phyloP scores from a whole-genome alignment of 2,888 invertebrate species.

The Copidosoma aretas region DNA sequence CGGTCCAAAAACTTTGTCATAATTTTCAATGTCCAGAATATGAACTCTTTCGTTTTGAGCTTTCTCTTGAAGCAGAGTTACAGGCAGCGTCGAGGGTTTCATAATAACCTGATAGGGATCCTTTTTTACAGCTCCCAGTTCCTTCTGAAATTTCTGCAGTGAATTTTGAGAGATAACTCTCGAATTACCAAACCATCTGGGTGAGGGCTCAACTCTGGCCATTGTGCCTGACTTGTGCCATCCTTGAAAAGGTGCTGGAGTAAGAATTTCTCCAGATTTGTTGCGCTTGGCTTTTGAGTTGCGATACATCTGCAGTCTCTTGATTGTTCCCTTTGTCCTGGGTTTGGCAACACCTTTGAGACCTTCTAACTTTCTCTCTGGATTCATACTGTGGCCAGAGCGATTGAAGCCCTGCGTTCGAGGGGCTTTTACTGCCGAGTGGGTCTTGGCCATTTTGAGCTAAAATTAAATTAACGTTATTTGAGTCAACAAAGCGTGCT shows the following conservation, averaged over 20 bases:
- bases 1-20: slow-evolving; percentile 92
- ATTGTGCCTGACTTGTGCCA: slow-evolving; percentile 86
- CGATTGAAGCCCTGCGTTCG: slow-evolving; percentile 85
- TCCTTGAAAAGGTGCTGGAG: slow-evolving; percentile 95
- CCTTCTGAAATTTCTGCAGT: slow-evolving; percentile 89
- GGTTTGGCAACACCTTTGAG: slow-evolving; percentile 85
- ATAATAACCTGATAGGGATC: slow-evolving; percentile 98
- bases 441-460: slow-evolving; percentile 76
- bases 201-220: slow-evolving; percentile 95
- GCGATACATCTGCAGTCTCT: slow-evolving; percentile 96
- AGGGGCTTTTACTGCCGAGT: slow-evolving; percentile 75
- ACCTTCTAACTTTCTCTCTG: slow-evolving; percentile 80
- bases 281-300: slow-evolving; percentile 96
- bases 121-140: slow-evolving; percentile 90
- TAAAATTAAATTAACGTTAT: slow-evolving; percentile 4
- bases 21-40: slow-evolving; percentile 93
- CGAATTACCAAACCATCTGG: slow-evolving; percentile 99
- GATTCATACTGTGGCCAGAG: slow-evolving; percentile 94
- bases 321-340: slow-evolving; percentile 92
- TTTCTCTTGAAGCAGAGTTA: slow-evolving; percentile 91
- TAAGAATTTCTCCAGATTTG: slow-evolving; percentile 85
- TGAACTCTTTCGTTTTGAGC: slow-evolving; percentile 91
- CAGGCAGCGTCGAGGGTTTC: slow-evolving; percentile 93
- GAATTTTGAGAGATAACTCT: slow-evolving; percentile 93
- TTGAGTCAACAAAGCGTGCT: too few species aligned